Evolutionary conservation across 2,797 vertebrate genomes (phyloP).

Genomic region (Emydoidea blandingii): DNA sequence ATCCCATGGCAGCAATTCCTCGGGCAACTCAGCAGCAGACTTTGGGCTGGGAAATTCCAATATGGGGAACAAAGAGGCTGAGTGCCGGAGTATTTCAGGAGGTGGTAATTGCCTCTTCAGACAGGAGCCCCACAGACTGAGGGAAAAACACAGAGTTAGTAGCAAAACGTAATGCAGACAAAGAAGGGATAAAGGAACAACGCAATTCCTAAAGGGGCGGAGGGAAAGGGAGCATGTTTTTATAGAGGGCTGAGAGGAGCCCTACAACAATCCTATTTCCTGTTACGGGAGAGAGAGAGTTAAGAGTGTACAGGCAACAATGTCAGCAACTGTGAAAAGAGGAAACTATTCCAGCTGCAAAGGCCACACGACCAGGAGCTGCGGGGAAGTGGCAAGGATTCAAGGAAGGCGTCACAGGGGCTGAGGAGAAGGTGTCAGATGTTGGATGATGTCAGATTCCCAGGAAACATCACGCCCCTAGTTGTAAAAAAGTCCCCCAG

Average conservation of each 20-base stretch:
- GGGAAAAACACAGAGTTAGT: neutral
- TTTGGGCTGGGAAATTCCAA: neutral
- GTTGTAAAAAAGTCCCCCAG: neutral
- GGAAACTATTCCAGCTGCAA: neutral
- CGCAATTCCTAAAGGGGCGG: neutral
- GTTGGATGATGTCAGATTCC: neutral
- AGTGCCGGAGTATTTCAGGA: neutral
- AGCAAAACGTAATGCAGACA: neutral
- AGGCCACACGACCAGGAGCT: slow-evolving; percentile 37
- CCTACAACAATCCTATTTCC: neutral
- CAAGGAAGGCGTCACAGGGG: neutral
- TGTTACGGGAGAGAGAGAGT: too few species aligned
- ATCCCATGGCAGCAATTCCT: neutral
- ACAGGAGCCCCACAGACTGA: rapidly evolving
- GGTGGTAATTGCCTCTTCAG: neutral
- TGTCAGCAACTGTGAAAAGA: neutral
- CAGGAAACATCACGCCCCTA: neutral
- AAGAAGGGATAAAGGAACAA: rapidly evolving
- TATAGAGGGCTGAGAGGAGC: neutral
- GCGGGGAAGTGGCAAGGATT: neutral
- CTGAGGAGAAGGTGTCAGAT: neutral
- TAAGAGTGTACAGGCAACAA: rapidly evolving
- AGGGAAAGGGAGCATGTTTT: neutral
- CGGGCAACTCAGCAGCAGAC: neutral
- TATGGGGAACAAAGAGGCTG: neutral